A percentile compares a stretch with the other conserved stretches of the same genome.
Conservation (phyloP, 2,888 invertebrate species). For the Scaeva pyrastri region DNA sequence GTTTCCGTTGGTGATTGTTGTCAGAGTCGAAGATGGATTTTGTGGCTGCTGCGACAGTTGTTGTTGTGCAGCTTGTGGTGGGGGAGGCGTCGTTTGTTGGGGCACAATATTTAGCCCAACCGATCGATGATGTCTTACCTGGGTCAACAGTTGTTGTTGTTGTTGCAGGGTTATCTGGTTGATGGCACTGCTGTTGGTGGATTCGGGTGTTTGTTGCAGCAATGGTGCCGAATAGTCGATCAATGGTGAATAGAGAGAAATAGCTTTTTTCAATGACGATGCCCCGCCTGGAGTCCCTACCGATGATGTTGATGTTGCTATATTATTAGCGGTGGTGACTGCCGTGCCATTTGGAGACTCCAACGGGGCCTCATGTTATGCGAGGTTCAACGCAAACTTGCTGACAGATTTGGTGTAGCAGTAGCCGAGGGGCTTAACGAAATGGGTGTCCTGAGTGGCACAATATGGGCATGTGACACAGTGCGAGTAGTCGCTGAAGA, state of each 20-base stretch:
- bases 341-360: constrained; percentile 84
- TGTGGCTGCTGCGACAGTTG: constrained; percentile 53
- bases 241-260: constrained; percentile 80
- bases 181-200: constrained; percentile 54
- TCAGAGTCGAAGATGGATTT: constrained; percentile 44
- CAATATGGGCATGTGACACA: constrained; percentile 96
- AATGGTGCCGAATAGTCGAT: constrained; percentile 82
- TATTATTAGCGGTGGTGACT: constrained; percentile 81
- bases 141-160: constrained; percentile 69
- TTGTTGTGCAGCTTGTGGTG: constrained; percentile 34
- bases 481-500: constrained; percentile 97
- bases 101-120: constrained; percentile 64
- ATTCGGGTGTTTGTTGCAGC: constrained; percentile 81
- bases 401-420: constrained; percentile 91
- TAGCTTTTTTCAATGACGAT: constrained; percentile 78
- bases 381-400: constrained; percentile 91
- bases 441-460: constrained; percentile 95
- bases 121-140: constrained; percentile 75
- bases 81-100: constrained; percentile 63
- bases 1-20: constrained; percentile 45
- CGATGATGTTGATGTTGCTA: constrained; percentile 76
- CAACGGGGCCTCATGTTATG: constrained; percentile 93
- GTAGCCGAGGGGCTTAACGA: constrained; percentile 94
- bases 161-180: constrained; percentile 68
- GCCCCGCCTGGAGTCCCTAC: constrained; percentile 76